Evolutionary conservation across 2,113 vertebrate genomes (phyloP).

Genomic region (Gracilinanus agilis): DNA sequence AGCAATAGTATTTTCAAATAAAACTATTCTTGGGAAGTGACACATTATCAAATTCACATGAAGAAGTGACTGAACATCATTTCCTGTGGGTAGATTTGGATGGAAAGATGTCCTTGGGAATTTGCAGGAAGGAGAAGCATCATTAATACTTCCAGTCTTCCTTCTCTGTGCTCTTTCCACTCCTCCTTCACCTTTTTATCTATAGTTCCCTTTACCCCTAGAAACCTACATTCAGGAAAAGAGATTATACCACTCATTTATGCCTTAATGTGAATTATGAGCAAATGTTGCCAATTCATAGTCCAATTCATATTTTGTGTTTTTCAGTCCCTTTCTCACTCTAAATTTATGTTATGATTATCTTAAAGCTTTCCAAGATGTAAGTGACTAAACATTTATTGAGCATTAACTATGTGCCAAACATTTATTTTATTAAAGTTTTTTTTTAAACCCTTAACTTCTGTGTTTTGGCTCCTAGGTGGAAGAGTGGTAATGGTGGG

Average conservation of each 20-base stretch:
- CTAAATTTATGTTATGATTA: background rate
- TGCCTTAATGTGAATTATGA: background rate
- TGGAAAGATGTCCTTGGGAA: background rate
- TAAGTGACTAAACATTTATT: no score
- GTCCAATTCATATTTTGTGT: background rate
- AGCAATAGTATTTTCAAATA: background rate
- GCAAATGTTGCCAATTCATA: background rate
- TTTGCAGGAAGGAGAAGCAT: background rate
- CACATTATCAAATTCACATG: constrained; percentile 27
- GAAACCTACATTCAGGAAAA: background rate
- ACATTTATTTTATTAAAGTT: no score
- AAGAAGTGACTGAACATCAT: background rate
- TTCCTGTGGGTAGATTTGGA: background rate
- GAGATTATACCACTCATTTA: background rate
- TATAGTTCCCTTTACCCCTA: background rate
- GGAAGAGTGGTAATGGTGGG: no score
- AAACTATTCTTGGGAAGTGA: constrained; percentile 30
- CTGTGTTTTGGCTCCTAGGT: no score
- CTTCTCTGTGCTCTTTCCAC: background rate
- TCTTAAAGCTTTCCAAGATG: background rate
- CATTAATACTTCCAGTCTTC: background rate
- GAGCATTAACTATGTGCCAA: no score
- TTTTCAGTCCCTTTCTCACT: background rate
- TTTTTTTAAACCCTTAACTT: no score
- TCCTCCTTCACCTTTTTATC: background rate